Conservation (phyloP, 2,888 invertebrate species). For the Galeruca laticollis region DNA sequence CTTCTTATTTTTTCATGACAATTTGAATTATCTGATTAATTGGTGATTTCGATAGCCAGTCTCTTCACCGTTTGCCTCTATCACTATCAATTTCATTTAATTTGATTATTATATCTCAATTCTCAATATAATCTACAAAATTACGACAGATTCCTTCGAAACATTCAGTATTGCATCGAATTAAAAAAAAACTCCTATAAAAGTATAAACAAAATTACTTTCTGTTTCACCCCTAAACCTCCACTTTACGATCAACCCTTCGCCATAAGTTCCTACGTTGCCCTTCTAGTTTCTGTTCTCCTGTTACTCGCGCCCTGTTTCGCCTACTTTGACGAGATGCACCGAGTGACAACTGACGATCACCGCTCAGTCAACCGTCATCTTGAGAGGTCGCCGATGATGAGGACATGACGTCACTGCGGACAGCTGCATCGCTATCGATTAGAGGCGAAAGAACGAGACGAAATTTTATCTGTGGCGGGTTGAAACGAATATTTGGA, state of each 20-base stretch:
- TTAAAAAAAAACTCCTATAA: too few species aligned
- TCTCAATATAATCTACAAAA: too few species aligned
- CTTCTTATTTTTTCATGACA: too few species aligned
- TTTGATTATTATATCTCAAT: too few species aligned
- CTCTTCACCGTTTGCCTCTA: too few species aligned
- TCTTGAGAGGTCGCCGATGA: conserved; percentile 32
- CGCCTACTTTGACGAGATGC: conserved; percentile 51
- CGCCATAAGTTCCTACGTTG: conserved; percentile 24
- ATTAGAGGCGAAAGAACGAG: conserved; percentile 55
- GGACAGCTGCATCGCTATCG: conserved; percentile 66
- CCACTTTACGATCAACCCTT: conserved; percentile 33
- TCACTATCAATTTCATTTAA: too few species aligned
- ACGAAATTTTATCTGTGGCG: conserved; percentile 3
- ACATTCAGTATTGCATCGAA: too few species aligned
- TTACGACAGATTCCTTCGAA: too few species aligned
- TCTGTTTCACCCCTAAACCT: conserved; percentile 9
- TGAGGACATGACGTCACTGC: conserved; percentile 65
- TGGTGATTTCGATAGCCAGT: too few species aligned
- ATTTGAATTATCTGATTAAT: too few species aligned
- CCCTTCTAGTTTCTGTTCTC: conserved; percentile 47
- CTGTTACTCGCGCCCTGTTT: conserved; percentile 49
- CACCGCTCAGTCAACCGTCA: conserved; percentile 49
- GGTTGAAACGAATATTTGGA: background rate
- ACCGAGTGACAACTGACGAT: conserved; percentile 51
- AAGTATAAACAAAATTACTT: background rate